A percentile compares a stretch with the other conserved stretches of the same genome.
These are phyloP conservation scores for Mus pahari DNA, from an alignment of 2,113 vertebrate species.

Conservation along the genomic window DNA sequence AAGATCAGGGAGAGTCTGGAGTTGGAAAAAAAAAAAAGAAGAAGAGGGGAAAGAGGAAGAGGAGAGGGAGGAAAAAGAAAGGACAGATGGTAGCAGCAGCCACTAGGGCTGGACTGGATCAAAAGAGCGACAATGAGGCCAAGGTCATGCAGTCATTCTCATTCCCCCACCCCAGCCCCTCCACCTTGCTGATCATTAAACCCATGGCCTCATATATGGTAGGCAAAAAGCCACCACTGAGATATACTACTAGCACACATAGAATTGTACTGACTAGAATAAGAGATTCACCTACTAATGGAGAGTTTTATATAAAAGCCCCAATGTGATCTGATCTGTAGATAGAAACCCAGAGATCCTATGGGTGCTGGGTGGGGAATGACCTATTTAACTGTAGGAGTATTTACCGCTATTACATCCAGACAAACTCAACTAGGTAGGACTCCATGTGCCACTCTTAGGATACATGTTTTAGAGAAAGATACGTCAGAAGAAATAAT, in stretches of 20 bases:
- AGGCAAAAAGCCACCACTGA: background rate
- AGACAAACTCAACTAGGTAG: background rate
- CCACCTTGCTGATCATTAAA: background rate
- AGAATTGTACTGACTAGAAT: background rate
- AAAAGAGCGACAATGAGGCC: background rate
- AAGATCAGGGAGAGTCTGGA: background rate
- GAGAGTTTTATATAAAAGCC: background rate
- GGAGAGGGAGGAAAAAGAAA: background rate
- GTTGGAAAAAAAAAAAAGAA: no score
- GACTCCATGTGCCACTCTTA: no score
- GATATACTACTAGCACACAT: background rate
- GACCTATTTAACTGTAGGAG: background rate
- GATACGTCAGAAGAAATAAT: background rate
- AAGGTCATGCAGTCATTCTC: background rate
- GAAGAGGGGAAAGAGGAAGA: background rate
- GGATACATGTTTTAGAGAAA: conserved; percentile 10
- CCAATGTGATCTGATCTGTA: background rate
- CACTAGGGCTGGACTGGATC: background rate
- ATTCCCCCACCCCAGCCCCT: no score
- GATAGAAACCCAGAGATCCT: background rate
- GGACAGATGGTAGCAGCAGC: background rate
- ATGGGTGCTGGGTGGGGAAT: background rate
- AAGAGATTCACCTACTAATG: background rate
- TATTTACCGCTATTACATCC: background rate
- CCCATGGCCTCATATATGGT: background rate